Conservation (phyloP, 2,113 vertebrate species). For the Heptranchias perlo region DNA sequence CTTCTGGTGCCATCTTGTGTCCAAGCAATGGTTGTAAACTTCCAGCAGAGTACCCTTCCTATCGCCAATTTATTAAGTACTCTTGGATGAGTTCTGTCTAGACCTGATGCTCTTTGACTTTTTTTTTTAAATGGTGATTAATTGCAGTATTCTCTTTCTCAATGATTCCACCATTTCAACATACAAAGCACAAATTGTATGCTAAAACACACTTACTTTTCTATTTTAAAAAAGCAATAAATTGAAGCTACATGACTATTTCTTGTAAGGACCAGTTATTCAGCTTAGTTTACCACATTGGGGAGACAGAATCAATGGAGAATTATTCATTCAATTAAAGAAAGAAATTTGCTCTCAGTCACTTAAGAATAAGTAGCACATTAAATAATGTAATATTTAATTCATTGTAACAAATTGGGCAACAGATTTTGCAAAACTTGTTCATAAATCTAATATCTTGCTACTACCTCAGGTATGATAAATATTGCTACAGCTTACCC, state of each 20-base stretch:
- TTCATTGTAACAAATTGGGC: background rate
- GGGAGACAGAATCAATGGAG: background rate
- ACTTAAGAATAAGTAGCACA: background rate
- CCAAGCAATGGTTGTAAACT: no score
- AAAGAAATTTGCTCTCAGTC: background rate
- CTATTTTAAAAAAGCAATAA: background rate
- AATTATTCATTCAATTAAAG: background rate
- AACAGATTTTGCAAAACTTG: background rate
- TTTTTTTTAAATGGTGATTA: no score
- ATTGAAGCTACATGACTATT: background rate
- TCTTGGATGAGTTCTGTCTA: no score
- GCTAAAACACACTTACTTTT: background rate
- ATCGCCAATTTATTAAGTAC: no score
- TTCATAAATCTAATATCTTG: background rate
- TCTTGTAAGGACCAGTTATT: background rate
- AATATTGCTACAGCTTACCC: background rate
- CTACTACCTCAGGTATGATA: no score
- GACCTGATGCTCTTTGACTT: no score
- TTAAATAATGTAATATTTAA: background rate
- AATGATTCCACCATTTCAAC: no score
- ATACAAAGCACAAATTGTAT: background rate
- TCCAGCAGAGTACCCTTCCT: no score
- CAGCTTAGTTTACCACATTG: background rate
- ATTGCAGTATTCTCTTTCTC: no score
- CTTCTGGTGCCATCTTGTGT: no score